Percentiles rank a stretch among this genome's conserved stretches.
Conservation (phyloP, 2,888 invertebrate species). For the Teleogryllus oceanicus region DNA sequence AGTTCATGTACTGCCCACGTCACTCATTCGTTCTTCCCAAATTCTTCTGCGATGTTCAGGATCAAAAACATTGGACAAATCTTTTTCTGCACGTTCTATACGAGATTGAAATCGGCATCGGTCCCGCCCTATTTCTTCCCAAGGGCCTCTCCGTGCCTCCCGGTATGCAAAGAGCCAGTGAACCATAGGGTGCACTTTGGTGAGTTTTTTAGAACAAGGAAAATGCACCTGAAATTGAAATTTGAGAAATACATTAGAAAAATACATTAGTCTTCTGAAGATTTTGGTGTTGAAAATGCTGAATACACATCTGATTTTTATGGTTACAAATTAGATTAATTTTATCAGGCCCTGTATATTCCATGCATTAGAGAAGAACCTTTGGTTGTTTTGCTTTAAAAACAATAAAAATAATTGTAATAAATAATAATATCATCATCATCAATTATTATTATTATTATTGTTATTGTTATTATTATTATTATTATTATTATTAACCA, state of each 20-base stretch:
- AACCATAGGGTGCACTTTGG: constrained; percentile 52
- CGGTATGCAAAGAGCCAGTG: constrained; percentile 56
- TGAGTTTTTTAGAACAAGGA: constrained; percentile 48
- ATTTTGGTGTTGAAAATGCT: no score
- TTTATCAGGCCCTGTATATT: no score
- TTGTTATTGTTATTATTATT: no score
- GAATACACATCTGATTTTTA: no score
- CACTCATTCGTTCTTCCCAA: background rate
- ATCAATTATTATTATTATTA: no score
- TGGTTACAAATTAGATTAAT: no score
- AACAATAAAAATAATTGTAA: background rate
- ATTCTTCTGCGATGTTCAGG: constrained; percentile 46
- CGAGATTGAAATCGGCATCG: constrained; percentile 51
- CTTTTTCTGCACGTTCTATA: constrained; percentile 45
- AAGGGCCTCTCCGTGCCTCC: constrained; percentile 56
- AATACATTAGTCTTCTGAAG: no score
- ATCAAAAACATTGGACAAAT: constrained; percentile 49
- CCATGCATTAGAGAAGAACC: no score
- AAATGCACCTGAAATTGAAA: constrained; percentile 54
- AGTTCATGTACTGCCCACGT: background rate
- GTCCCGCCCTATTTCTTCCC: constrained; percentile 56
- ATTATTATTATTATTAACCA: no score
- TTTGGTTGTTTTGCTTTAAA: background rate
- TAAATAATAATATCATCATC: no score
- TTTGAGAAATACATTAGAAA: background rate